Evolutionary conservation across 2,113 vertebrate genomes (phyloP), one percentile per base, ranked within the genome.

Genomic region (Sphaerodactylus townsendi): DNA sequence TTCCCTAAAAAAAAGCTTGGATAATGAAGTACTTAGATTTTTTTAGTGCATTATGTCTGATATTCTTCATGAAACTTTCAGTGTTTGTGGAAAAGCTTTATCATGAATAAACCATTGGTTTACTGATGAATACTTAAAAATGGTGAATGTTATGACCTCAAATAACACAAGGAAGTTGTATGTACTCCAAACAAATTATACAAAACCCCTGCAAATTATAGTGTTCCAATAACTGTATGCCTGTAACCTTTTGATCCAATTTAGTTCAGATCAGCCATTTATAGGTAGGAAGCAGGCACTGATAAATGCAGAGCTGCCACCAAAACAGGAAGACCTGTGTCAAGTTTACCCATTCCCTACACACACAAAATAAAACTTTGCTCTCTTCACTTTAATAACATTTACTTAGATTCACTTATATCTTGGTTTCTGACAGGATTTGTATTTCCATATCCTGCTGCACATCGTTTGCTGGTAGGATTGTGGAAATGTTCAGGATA

Each of bases 41-140:
- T 74, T 68, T 65, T 1, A 65, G 77, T 48, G 90, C 90, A 83
- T 85, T 73, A 13, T 30, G 6, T 75, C 3, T 69, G 5, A 70
- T 89, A 88, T 85, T 85, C 79, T 89, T 81, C 72, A 89, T 77
- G 70, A 85, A 90, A 82, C 73, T 85, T 90, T 71, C 30, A 81
- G 37, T 48, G 81, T 86, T 77, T 92, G 68, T 1, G 41, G 90
- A 79, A 1, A 35, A 77, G 76, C 89, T 86, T 91, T 39, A 25
- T 72, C 30, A 66, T 83, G 3, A 92, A 87, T 86, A 84, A 90
- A 37, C 35, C 59, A 79, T 50, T 44, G 17, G 33, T 33, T 73
- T 64, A 17, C 56, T 46, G 56, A 62, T 70, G 19, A 79, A 25
- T 46, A 37, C 30, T 84, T 39, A 73, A 69, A 87, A 82, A 88